Percentiles rank a stretch among this genome's conserved stretches.
These are phyloP conservation scores for Chionoecetes opilio DNA, from an alignment of 1,140 invertebrate genomes.

Conservation along the genomic window DNA sequence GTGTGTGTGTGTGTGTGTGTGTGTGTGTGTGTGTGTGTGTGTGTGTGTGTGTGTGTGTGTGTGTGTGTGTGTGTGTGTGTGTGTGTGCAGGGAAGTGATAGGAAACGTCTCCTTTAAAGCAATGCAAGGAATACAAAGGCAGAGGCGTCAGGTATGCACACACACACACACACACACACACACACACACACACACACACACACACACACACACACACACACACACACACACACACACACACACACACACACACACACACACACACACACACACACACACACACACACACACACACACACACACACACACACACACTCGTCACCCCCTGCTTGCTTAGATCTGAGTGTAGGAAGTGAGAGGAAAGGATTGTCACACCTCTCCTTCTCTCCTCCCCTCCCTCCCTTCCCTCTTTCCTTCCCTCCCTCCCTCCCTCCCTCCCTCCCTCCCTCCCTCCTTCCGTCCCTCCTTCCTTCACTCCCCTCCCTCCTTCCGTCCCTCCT, in stretches of 20 bases:
- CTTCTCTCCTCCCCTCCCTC: not conserved
- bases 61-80: not conserved
- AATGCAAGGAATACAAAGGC: too few species aligned
- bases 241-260: not conserved
- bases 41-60: not conserved
- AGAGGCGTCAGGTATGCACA: not conserved
- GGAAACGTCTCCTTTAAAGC: not conserved
- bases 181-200: too few species aligned
- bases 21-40: constrained; percentile 44
- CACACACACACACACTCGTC: too few species aligned
- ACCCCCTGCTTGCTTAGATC: too few species aligned
- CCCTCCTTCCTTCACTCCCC: too few species aligned
- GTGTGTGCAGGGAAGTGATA: not conserved
- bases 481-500: too few species aligned
- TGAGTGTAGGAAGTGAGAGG: not conserved
- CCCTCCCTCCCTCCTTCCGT: too few species aligned
- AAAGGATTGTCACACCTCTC: constrained; percentile 5
- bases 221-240: too few species aligned
- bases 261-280: constrained; percentile 12
- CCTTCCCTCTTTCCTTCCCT: too few species aligned
- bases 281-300: constrained; percentile 1
- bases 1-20: constrained; percentile 56
- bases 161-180: too few species aligned
- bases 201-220: too few species aligned
- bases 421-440: not conserved